Evolutionary conservation across 2,888 invertebrate genomes (phyloP).

Genomic region (Ectobius pallidus): DNA sequence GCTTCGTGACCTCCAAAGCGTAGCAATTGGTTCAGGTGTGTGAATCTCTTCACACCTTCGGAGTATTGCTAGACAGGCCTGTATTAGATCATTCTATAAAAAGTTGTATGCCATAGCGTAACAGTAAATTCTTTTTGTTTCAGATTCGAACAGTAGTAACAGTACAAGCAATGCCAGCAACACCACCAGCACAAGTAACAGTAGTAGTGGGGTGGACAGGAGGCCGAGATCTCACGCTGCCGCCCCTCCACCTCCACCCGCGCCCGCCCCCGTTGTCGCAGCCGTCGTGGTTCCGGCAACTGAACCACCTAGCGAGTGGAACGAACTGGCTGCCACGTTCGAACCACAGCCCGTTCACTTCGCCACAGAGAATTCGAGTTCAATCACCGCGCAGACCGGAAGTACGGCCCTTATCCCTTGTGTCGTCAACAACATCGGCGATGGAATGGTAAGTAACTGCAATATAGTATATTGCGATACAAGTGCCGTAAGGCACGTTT

Average conservation of each 20-base stretch:
- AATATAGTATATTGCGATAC: no score
- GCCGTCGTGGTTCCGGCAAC: conserved; percentile 13
- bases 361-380: conserved; percentile 81
- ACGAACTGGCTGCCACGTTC: conserved; percentile 24
- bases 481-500: no score
- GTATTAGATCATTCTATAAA: no score
- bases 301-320: conserved; percentile 31
- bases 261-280: not conserved
- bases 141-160: not conserved
- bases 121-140: conserved; percentile 1
- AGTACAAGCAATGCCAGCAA: not conserved
- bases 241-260: conserved; percentile 13
- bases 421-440: conserved; percentile 83
- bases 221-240: not conserved
- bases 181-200: not conserved
- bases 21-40: no score
- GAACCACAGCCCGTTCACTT: conserved; percentile 55
- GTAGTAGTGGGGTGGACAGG: not conserved
- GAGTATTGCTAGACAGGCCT: no score
- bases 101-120: no score
- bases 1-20: no score
- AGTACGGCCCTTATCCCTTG: conserved; percentile 85
- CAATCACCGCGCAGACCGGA: conserved; percentile 82
- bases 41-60: no score
- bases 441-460: conserved; percentile 85